Conservation (phyloP, 2,888 invertebrate species). For the Lasioglossum marginatum region DNA sequence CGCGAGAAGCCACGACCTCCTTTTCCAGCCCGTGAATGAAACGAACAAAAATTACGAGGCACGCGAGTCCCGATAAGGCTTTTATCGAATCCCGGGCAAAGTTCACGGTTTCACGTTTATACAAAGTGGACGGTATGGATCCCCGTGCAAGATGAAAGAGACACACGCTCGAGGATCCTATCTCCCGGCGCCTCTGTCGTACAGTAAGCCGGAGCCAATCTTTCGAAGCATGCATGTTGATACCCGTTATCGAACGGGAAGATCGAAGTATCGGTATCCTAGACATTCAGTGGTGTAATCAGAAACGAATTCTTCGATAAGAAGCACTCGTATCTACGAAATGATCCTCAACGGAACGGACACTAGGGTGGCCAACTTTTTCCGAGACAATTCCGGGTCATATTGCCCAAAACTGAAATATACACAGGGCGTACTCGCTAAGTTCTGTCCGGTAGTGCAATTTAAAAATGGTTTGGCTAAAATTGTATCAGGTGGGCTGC, state of each 20-base stretch:
- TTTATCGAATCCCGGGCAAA: constrained; percentile 69
- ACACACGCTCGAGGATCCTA: neutral
- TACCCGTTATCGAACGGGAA: constrained; percentile 38
- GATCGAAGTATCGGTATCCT: constrained; percentile 2
- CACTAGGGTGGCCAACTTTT: no score
- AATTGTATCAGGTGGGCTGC: no score
- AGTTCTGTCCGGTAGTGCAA: no score
- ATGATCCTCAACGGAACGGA: no score
- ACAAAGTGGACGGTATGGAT: constrained; percentile 34
- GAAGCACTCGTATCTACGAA: neutral
- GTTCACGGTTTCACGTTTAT: constrained; percentile 63
- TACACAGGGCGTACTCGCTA: no score
- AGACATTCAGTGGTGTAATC: neutral
- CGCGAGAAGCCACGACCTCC: neutral
- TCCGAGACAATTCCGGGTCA: no score
- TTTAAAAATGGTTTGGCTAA: no score
- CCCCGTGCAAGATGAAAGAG: constrained; percentile 39
- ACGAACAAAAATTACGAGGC: constrained; percentile 44
- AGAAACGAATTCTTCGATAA: neutral
- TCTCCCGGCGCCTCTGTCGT: constrained; percentile 16
- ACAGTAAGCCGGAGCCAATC: constrained; percentile 21
- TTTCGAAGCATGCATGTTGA: constrained; percentile 22
- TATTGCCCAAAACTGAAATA: no score
- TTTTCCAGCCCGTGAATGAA: neutral
- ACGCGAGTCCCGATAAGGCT: constrained; percentile 57